Evolutionary conservation across 1,140 invertebrate genomes (phyloP), one percentile per base, ranked within the genome.

Genomic region (Elysia chlorotica): DNA sequence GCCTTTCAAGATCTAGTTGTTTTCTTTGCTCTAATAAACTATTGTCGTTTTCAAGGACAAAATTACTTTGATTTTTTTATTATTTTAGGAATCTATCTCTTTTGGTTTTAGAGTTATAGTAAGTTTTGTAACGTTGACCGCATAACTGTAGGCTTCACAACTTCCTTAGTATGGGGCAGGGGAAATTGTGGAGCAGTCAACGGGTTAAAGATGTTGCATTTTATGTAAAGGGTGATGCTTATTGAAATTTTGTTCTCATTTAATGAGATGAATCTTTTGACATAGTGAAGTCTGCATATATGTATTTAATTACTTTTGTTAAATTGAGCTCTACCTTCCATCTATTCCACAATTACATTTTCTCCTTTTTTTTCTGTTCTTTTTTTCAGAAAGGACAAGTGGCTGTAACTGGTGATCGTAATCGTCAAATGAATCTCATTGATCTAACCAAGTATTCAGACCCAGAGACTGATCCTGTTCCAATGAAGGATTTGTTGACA

Each of bases 321-420:
- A 10, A 33, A 25, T 19, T 14, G 1, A n/a, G 6, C 14, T 62
- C 10, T 6, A 25, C 17, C 30, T 23, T 57, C 19, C 5, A 30
- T 25, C 0, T 17, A 30, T 0, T n/a, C 4, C 41, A 4, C 19
- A 48, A 48, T 38, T 3, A 25, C 28, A 14, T 14, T 21, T 37
- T 6, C 25, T 28, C 17, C 17, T 17, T 23, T 25, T 54, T 21
- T 65, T 53, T 36, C 37, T 71, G 23, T 17, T 19, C 71, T 36
- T 61, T 66, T 41, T 68, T 74, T 76, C 30, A 85, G 83, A 71
- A 80, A 57, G 81, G 78, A 4, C 63, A 59, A 14, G 57, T 85
- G 4, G 61, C 81, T 48, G 82, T 79, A 17, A 62, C 80, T 41
- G 83, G 83, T 35, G 83, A 82, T 25, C 68, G 83, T 33, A 82